Conservation (phyloP, 30 jellyfish, hydroid and myxozoan species). For the Chironex yamaguchii region DNA sequence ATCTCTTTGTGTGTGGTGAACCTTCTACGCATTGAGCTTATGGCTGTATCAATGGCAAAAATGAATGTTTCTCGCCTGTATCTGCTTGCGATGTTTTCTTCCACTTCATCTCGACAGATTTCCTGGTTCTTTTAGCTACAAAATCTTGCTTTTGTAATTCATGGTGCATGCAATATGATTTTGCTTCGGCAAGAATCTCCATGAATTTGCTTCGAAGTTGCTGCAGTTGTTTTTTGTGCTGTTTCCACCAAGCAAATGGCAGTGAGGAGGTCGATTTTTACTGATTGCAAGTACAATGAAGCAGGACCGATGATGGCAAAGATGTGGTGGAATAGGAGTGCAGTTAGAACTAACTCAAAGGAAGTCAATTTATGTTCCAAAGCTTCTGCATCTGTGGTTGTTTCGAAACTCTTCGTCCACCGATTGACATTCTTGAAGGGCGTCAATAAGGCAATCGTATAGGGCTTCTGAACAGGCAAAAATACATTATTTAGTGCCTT, state of each 20-base stretch:
- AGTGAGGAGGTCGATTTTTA: constrained; percentile 13
- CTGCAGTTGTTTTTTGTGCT: background rate
- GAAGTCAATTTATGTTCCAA: background rate
- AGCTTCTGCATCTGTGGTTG: constrained; percentile 29
- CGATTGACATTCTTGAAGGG: background rate
- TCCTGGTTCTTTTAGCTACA: background rate
- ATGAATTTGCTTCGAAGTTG: background rate
- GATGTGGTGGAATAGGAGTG: background rate
- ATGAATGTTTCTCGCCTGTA: constrained; percentile 18
- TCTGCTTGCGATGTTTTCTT: background rate
- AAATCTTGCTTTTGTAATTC: background rate
- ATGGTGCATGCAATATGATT: background rate
- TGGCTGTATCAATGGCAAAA: constrained; percentile 1
- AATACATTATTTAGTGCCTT: constrained; percentile 24
- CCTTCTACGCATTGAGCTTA: background rate
- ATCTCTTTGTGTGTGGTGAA: constrained; percentile 13
- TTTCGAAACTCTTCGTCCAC: background rate
- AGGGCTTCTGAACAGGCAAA: background rate
- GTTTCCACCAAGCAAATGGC: constrained; percentile 3
- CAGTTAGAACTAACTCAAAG: background rate
- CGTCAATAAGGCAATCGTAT: background rate
- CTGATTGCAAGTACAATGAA: background rate
- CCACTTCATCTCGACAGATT: background rate
- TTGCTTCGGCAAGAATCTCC: background rate
- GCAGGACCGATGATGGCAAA: background rate